Conservation (phyloP, 2,888 invertebrate genomes). For the Oligia latruncula region DNA sequence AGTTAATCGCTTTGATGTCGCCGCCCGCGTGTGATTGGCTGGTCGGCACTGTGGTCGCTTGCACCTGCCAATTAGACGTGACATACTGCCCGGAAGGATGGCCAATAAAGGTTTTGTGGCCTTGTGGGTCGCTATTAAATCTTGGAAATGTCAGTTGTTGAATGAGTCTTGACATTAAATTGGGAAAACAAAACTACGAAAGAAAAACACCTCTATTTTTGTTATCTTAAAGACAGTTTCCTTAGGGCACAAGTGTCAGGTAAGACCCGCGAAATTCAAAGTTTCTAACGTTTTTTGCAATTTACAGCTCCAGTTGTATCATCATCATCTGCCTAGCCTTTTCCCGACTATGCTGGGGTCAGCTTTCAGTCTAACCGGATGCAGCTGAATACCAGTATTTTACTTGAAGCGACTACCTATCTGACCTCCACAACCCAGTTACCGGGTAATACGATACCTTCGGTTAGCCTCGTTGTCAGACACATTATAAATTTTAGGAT, state of each 20-base stretch:
- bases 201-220: not conserved
- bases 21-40: constrained; percentile 56
- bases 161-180: not conserved
- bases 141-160: constrained; percentile 16
- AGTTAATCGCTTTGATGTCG: constrained; percentile 62
- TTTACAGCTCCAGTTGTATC: too few species aligned
- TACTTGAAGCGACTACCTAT: too few species aligned
- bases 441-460: too few species aligned
- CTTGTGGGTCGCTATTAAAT: constrained; percentile 29
- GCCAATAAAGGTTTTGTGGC: constrained; percentile 25
- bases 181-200: not conserved
- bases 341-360: too few species aligned
- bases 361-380: too few species aligned
- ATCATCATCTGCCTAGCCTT: too few species aligned
- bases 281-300: too few species aligned
- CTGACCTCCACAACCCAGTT: too few species aligned
- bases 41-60: constrained; percentile 38
- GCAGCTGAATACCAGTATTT: too few species aligned
- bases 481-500: not conserved
- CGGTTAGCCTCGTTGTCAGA: too few species aligned
- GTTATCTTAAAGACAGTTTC: not conserved
- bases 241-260: not conserved
- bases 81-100: constrained; percentile 30
- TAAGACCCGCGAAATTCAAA: not conserved
- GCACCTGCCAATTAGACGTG: constrained; percentile 58